Base-by-base conservation (phyloP, 2,888 invertebrate genomes). In the Keiferia lycopersicella region DNA sequence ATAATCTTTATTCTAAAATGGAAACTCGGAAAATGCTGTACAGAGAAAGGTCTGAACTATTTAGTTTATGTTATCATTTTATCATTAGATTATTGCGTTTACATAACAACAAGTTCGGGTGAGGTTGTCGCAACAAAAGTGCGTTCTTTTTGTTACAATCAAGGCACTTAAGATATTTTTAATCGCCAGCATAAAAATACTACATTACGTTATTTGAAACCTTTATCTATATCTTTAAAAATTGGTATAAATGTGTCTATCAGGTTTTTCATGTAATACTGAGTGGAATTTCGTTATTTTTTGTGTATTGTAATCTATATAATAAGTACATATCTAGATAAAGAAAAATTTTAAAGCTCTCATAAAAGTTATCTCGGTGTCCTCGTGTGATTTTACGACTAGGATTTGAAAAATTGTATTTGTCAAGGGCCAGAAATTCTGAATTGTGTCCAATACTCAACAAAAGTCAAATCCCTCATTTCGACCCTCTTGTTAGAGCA, bases 1-100 rank as follows among this genome's bases (percentile, higher is more conserved):
- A 34, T 10, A 1, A n/a, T 34, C 6, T 10, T 34, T 34, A 8
- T 8, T 34, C 34, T 34, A 34, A 34, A 8, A 7, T 45, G 16
- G 1, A 16, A 45, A 45, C 45, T 67, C 6, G n/a, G 45, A 11
- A n/a, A 45, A 16, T 45, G 45, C 16, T 16, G 45, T 45, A 45
- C n/a, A n/a, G 45, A 45, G 45, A 45, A 45, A 45, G n/a, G 16
- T 16, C 45, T 16, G 45, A n/a, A 16, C 16, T 45, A 41, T 41
- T 8, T 10, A 16, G 45, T 45, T 45, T 45, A 10, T 34, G 45
- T 3, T 4, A 2, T 45, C 45, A 16, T 45, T 16, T n/a, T 16
- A 45, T n/a, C 6, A 45, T 45, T 16, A 16, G 45, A 45, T 45
- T 45, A 45, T 45, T 45, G n/a, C n/a, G 45, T 45, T 45, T 45